Conservation (phyloP, 35 echinoderm and acorn worm genomes). For the Stichopus chloronotus region DNA sequence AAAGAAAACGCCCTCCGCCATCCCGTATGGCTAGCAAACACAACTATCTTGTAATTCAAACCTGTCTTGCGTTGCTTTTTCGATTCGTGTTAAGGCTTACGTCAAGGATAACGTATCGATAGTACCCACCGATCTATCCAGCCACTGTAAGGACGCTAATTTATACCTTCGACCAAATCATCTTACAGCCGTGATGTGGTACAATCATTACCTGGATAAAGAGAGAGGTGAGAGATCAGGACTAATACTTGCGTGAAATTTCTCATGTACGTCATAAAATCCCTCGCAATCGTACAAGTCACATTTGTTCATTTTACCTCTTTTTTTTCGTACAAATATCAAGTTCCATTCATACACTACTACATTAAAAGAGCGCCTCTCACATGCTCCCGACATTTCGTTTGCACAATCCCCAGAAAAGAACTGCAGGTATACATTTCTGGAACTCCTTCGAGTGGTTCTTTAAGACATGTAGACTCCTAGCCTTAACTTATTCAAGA, state of each 20-base stretch:
- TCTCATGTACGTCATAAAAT: neutral
- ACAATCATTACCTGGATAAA: slow-evolving; percentile 75
- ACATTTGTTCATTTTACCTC: neutral
- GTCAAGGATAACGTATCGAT: slow-evolving; percentile 17
- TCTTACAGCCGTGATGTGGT: slow-evolving; percentile 87
- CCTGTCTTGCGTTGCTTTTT: neutral
- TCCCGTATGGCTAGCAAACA: no score
- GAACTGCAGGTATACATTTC: no score
- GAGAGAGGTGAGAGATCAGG: slow-evolving; percentile 48
- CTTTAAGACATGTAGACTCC: no score
- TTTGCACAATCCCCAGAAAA: no score
- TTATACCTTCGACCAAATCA: slow-evolving; percentile 72
- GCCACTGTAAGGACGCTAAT: slow-evolving; percentile 76
- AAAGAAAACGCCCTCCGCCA: no score
- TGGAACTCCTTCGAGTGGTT: no score
- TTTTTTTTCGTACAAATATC: neutral
- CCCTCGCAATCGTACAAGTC: neutral
- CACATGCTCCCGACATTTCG: no score
- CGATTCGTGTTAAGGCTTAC: neutral
- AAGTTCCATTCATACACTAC: no score
- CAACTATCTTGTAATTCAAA: no score
- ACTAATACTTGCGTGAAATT: neutral
- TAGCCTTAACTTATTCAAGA: no score
- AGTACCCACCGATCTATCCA: slow-evolving; percentile 14
- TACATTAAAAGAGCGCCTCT: no score